Base-by-base conservation (phyloP, 2,888 invertebrate genomes). In the Tenodera sinensis region DNA sequence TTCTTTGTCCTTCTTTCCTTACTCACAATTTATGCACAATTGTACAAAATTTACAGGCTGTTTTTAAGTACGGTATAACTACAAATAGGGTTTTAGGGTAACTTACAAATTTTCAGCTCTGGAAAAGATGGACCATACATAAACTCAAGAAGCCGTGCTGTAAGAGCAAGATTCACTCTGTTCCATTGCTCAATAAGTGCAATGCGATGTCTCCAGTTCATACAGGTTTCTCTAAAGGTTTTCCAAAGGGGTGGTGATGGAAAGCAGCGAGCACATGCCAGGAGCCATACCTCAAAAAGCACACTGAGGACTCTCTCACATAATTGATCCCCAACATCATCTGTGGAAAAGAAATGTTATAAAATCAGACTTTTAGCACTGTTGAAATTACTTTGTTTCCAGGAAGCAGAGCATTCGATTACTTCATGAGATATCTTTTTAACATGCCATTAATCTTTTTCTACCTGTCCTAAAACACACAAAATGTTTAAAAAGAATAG, bases 191-290 rank as follows among this genome's bases (percentile, higher is more conserved):
- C 97, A 42, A 99, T 96, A 12, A 99, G 95, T 81, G 98, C 98
- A 90, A 98, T 96, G 90, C 99, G 96, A 94, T 99, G 99, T 20
- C 99, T 95, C 99, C 99, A 99, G 92, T 97, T 96, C 92, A 97
- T 95, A 93, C 98, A 98, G 92, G 98, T 97, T 93, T 98, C 98
- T 91, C 98, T 95, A 90, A 99, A 94, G 0, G 99, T 99, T 93
- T 98, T 98, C 99, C 99, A 99, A 91, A 99, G 94, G 1, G 98
- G 97, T 9, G 99, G 99, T 6, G 98, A 97, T 0, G 99, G 99
- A 94, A 99, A 99, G 92, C 97, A 98, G 91, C 95, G 95, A 88
- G 95, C 94, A 92, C 97, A 97, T 4, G 97, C 96, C 86, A 96
- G 93, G 88, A 97, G 92, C 97, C 97, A 97, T 88, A 98, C 96